Evolutionary conservation across 1,140 invertebrate species (phyloP).

Genomic region (Riptortus pedestris): DNA sequence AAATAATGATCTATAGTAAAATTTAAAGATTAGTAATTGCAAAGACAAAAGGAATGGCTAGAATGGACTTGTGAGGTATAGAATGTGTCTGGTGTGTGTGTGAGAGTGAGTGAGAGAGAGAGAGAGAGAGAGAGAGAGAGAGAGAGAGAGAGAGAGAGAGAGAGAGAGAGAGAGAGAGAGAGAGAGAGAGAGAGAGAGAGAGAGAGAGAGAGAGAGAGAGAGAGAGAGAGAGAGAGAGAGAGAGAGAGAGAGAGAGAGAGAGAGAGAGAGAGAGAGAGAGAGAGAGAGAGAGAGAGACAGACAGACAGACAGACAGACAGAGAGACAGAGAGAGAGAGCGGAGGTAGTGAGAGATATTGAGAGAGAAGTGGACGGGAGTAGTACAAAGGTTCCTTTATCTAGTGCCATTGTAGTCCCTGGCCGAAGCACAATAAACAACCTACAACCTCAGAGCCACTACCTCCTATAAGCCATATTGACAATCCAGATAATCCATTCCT

Average conservation of each 20-base stretch:
- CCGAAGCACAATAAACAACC: no score
- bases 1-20: no score
- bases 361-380: neutral
- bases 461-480: no score
- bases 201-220: conserved; percentile 16
- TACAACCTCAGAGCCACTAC: no score
- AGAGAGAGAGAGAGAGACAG: neutral
- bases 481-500: no score
- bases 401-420: no score
- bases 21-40: no score
- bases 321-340: neutral
- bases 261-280: conserved; percentile 7
- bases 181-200: conserved; percentile 16
- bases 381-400: no score
- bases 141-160: conserved; percentile 16
- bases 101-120: conserved; percentile 9
- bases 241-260: conserved; percentile 15
- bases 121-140: conserved; percentile 16
- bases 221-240: conserved; percentile 16
- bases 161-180: conserved; percentile 16
- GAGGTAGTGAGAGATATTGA: neutral
- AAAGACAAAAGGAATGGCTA: no score
- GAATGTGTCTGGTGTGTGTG: no score
- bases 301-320: neutral
- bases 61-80: no score